A percentile compares a stretch with the other conserved stretches of the same genome.
Evolutionary conservation across 2,113 vertebrate genomes (phyloP).

Genomic region (Grammomys dolichurus): DNA sequence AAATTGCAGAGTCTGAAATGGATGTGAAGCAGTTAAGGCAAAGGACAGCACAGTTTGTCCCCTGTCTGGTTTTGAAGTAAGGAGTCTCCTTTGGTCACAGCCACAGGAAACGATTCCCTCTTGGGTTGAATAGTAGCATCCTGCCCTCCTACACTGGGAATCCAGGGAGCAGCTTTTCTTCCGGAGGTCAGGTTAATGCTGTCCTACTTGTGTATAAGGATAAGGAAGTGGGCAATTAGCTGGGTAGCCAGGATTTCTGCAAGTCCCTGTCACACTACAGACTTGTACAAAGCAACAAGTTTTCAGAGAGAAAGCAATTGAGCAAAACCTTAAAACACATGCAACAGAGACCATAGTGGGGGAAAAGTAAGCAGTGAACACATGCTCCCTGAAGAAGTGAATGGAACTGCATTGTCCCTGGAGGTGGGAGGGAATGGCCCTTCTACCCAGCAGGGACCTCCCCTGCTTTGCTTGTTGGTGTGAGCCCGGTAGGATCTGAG

Average conservation of each 20-base stretch:
- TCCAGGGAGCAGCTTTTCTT: not conserved
- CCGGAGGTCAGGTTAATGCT: not conserved
- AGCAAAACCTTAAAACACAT: not conserved
- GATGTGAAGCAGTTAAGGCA: not conserved
- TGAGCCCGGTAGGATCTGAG: not conserved
- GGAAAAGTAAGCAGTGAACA: not conserved
- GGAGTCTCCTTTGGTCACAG: not conserved
- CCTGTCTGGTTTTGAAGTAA: not conserved
- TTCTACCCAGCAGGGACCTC: too few relatives aligned
- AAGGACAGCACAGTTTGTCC: not conserved
- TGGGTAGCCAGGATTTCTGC: not conserved
- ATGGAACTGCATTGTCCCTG: accelerated
- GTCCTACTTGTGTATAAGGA: not conserved
- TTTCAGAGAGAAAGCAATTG: not conserved
- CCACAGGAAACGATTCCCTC: not conserved
- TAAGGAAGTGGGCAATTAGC: not conserved
- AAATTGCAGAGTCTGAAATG: not conserved
- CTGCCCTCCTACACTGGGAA: not conserved
- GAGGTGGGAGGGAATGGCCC: accelerated
- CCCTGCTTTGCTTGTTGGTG: not conserved
- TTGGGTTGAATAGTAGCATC: not conserved
- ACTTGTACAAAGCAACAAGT: not conserved
- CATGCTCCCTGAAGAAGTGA: not conserved
- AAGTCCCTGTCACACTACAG: not conserved
- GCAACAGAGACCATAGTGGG: not conserved